Conservation (phyloP, 1,140 invertebrate species). For the Himalopsyche phryganea region DNA sequence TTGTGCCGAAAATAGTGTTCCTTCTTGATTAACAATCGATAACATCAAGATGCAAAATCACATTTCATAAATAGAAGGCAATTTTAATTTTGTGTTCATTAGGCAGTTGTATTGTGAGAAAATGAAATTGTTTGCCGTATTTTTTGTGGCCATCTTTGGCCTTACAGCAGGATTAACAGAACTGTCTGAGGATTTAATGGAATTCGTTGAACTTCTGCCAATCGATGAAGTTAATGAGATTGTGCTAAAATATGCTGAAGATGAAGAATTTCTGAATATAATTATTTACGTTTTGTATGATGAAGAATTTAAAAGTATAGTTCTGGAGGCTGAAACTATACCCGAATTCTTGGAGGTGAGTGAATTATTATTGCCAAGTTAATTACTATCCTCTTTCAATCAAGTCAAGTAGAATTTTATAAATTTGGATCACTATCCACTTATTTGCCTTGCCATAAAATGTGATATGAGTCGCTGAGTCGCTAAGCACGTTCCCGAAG, state of each 20-base stretch:
- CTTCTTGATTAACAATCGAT: no score
- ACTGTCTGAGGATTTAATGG: slow-evolving; percentile 1
- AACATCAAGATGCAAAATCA: no score
- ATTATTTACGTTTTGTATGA: neutral
- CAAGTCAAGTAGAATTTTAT: neutral
- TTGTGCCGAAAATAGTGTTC: no score
- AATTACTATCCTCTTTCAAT: neutral
- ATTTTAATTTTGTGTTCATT: no score
- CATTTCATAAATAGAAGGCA: no score
- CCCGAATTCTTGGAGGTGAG: slow-evolving; percentile 10
- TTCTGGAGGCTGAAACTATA: neutral
- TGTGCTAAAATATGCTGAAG: neutral
- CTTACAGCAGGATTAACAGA: neutral
- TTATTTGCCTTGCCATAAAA: neutral
- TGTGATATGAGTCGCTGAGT: no score
- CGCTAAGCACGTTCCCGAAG: no score
- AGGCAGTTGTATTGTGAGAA: neutral
- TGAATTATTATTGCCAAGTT: neutral
- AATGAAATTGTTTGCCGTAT: neutral
- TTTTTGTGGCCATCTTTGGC: slow-evolving; percentile 3
- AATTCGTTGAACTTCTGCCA: slow-evolving; percentile 3
- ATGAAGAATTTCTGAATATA: neutral
- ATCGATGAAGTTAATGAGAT: neutral
- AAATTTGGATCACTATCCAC: neutral
- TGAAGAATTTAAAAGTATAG: slow-evolving; percentile 1